phyloP scores from a whole-genome alignment of 1,140 invertebrate genomes.

The Cyclina sinensis region DNA sequence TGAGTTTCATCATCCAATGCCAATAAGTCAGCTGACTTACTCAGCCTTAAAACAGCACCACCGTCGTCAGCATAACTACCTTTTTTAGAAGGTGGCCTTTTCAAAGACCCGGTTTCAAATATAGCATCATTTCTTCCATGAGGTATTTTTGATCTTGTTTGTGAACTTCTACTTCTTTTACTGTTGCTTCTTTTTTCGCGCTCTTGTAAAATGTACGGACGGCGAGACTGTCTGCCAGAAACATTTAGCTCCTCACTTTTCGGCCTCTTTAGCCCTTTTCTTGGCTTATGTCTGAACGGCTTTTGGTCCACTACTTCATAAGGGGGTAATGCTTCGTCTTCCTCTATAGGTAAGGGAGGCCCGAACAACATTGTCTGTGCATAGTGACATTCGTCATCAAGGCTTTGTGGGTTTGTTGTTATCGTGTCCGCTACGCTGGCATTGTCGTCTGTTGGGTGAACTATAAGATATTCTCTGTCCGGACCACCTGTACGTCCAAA shows the following conservation, averaged over 20 bases:
- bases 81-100: background rate
- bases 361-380: constrained; percentile 42
- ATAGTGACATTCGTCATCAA: constrained; percentile 25
- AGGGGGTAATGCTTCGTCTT: constrained; percentile 56
- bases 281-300: background rate
- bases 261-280: background rate
- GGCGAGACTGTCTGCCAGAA: background rate
- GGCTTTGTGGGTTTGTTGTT: background rate
- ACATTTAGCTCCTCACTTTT: constrained; percentile 35
- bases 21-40: constrained; percentile 42
- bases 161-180: background rate
- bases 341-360: constrained; percentile 59
- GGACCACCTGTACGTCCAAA: constrained; percentile 26
- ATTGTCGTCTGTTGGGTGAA: constrained; percentile 52
- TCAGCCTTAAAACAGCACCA: background rate
- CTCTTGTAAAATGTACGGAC: background rate
- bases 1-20: constrained; percentile 6
- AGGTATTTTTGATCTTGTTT: constrained; percentile 24
- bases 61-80: background rate
- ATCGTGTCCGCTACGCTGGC: constrained; percentile 19
- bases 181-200: background rate
- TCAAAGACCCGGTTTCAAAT: background rate
- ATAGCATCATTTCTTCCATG: background rate
- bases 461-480: constrained; percentile 16
- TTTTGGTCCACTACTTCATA: constrained; percentile 33